phyloP scores from a whole-genome alignment of 2,113 vertebrate species.

The Eonycteris spelaea region DNA sequence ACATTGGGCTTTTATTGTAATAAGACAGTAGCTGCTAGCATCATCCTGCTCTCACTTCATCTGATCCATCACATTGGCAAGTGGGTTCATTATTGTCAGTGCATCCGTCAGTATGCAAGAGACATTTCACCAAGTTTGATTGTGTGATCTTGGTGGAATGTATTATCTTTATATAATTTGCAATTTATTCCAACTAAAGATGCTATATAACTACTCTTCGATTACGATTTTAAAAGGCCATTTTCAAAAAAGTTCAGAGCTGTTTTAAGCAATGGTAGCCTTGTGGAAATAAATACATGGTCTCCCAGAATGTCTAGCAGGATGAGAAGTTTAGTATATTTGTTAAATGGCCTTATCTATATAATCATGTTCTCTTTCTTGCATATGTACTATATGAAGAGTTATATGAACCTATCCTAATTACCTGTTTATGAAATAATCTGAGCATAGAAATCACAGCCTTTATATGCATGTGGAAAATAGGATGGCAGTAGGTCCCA shows the following conservation, averaged over 20 bases:
- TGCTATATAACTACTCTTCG: not conserved
- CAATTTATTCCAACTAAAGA: not conserved
- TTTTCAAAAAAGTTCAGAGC: not conserved
- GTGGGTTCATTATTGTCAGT: not conserved
- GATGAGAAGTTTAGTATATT: not conserved
- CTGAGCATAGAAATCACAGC: not conserved
- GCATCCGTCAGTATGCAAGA: not conserved
- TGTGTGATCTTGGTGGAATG: not conserved
- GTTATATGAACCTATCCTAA: not conserved
- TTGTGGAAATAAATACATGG: not conserved
- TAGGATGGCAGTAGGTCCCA: not conserved
- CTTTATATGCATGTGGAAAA: not conserved
- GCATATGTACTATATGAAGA: not conserved
- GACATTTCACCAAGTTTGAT: not conserved
- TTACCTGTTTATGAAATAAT: not conserved
- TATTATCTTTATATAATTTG: constrained; percentile 1
- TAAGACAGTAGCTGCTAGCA: not conserved
- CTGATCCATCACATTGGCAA: not conserved
- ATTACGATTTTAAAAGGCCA: constrained; percentile 5
- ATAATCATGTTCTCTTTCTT: not conserved
- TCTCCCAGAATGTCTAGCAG: not conserved
- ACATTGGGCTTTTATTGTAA: not conserved
- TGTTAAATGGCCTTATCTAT: not conserved
- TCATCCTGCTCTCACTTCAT: not conserved
- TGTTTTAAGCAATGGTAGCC: not conserved